Percentiles rank a stretch among this genome's conserved stretches.
Conservation (phyloP, 2,113 vertebrate species). For the Vulpes vulpes region DNA sequence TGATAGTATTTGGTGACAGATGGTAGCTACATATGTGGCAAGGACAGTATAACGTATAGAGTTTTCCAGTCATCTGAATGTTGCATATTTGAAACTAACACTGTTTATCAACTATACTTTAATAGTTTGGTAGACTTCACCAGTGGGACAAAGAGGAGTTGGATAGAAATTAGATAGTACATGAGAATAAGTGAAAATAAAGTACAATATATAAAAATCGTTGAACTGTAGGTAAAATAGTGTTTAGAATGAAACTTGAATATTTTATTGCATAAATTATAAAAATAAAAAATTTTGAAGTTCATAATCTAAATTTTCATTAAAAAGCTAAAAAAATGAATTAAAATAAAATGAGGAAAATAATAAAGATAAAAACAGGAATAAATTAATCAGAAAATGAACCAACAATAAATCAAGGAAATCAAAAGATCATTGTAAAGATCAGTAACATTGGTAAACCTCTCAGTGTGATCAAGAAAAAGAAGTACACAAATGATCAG, state of each 20-base stretch:
- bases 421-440: neutral
- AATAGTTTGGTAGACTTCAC: neutral
- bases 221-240: neutral
- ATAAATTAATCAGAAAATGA: neutral
- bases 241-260: neutral
- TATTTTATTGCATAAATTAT: neutral
- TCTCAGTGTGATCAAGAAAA: neutral
- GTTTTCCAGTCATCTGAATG: neutral
- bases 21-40: neutral
- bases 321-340: neutral
- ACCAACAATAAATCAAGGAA: neutral
- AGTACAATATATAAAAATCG: neutral
- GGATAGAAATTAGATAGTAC: neutral
- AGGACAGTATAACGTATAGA: neutral
- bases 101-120: neutral
- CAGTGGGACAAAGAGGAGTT: neutral
- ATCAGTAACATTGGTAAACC: neutral
- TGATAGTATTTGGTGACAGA: neutral
- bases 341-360: neutral
- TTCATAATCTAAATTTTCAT: neutral
- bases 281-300: neutral
- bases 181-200: neutral
- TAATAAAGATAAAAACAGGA: neutral
- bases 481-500: neutral
- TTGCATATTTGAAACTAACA: neutral